These are phyloP conservation scores for Sinotaia quadrata DNA, from an alignment of 2,888 invertebrate species.

Conservation along the genomic window DNA sequence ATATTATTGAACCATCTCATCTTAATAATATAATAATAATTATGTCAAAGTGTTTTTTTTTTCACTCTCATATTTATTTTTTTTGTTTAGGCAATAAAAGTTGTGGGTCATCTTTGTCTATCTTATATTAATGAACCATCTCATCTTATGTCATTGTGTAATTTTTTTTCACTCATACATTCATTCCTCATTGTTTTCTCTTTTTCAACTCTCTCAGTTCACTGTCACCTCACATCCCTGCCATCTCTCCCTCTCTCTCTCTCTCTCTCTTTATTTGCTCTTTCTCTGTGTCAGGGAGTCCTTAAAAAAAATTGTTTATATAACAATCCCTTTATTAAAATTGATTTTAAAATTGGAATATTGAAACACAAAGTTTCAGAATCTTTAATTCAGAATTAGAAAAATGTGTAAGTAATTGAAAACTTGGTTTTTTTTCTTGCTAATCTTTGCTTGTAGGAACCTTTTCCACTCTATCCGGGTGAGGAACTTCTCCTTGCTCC, in stretches of 20 bases:
- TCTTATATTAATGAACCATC: too few species aligned
- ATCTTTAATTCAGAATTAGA: neutral
- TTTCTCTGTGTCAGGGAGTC: slow-evolving; percentile 9
- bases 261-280: slow-evolving; percentile 5
- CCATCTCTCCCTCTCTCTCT: slow-evolving; percentile 12
- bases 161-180: neutral
- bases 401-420: neutral
- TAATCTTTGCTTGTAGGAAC: slow-evolving; percentile 62
- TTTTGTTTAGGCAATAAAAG: too few species aligned
- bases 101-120: too few species aligned
- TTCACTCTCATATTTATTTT: too few species aligned
- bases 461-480: slow-evolving; percentile 69
- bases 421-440: slow-evolving; percentile 10
- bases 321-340: neutral
- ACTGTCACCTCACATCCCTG: neutral
- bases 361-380: neutral
- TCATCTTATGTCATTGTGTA: too few species aligned
- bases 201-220: neutral
- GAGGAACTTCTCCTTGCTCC: slow-evolving; percentile 59
- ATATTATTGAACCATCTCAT: too few species aligned
- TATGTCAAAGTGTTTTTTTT: too few species aligned
- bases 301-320: neutral
- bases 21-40: too few species aligned
- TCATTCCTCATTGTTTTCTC: neutral
- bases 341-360: neutral